Evolutionary conservation across 1,140 invertebrate species (phyloP).

Genomic region (Scaptomyza hsui): DNA sequence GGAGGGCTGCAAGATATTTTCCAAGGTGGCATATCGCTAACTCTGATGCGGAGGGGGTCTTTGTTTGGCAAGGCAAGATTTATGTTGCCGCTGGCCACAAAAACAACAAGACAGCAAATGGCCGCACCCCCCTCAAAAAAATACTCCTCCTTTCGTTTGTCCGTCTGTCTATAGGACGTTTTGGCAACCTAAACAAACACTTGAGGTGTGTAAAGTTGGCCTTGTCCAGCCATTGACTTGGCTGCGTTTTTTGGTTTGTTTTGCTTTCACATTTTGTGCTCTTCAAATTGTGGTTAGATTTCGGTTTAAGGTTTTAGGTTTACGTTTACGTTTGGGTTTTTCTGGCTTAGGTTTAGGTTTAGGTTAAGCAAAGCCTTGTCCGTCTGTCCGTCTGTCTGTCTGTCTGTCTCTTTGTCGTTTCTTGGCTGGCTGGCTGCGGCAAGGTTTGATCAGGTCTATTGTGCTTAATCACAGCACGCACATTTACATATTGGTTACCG

Average conservation of each 20-base stretch:
- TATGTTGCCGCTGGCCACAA: constrained; percentile 62
- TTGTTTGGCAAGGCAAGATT: constrained; percentile 71
- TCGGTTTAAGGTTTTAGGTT: constrained; percentile 38
- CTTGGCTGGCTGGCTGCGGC: not conserved
- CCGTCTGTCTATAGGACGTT: constrained; percentile 39
- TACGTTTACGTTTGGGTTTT: constrained; percentile 36
- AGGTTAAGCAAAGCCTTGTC: constrained; percentile 41
- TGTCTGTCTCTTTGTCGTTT: constrained; percentile 22
- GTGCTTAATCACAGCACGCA: constrained; percentile 82
- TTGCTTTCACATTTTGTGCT: constrained; percentile 53
- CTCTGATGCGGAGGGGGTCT: constrained; percentile 6
- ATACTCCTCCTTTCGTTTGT: not conserved
- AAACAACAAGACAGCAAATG: constrained; percentile 65
- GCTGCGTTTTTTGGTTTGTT: constrained; percentile 45
- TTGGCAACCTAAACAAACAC: constrained; percentile 80
- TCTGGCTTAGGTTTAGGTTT: constrained; percentile 24
- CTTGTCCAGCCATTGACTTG: constrained; percentile 71
- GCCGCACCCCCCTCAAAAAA: constrained; percentile 5
- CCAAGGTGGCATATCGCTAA: constrained; percentile 10
- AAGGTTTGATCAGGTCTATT: constrained; percentile 43
- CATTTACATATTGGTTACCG: constrained; percentile 82
- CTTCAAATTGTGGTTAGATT: constrained; percentile 57
- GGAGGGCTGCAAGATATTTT: not conserved
- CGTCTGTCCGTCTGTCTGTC: constrained; percentile 36
- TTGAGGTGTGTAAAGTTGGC: constrained; percentile 82